These are phyloP conservation scores for Drosophila pandora DNA, from an alignment of 1,140 invertebrate genomes.

Conservation along the genomic window DNA sequence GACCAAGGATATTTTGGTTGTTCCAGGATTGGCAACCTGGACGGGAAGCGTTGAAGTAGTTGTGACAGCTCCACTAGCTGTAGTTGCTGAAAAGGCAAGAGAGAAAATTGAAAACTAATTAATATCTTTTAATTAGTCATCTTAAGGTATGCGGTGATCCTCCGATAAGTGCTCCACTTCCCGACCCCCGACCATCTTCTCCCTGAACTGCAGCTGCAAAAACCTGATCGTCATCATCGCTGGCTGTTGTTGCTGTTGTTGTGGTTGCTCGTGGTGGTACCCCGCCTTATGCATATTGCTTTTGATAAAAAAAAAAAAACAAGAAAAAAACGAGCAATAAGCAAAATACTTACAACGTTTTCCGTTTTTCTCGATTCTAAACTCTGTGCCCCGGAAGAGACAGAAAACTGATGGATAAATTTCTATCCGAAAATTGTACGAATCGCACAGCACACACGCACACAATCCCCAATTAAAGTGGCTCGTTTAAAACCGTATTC, in stretches of 20 bases:
- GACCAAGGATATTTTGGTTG: slow-evolving; percentile 50
- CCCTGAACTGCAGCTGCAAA: slow-evolving; percentile 60
- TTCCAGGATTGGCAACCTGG: slow-evolving; percentile 7
- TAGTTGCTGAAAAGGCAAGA: slow-evolving; percentile 1
- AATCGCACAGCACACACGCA: slow-evolving; percentile 15
- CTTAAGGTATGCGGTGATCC: slow-evolving; percentile 15
- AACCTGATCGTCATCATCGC: slow-evolving; percentile 73
- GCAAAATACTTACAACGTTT: background rate
- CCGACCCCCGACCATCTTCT: slow-evolving; percentile 11
- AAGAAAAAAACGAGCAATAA: slow-evolving; percentile 11
- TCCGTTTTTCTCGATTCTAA: background rate
- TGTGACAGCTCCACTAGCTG: slow-evolving; percentile 1
- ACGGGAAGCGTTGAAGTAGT: background rate
- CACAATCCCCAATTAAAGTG: slow-evolving; percentile 24
- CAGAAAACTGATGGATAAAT: background rate
- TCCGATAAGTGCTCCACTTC: slow-evolving; percentile 6
- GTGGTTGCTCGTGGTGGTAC: slow-evolving; percentile 28
- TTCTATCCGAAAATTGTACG: slow-evolving; percentile 12
- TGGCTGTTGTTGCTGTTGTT: slow-evolving; percentile 11
- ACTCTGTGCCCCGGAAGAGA: background rate
- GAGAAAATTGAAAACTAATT: slow-evolving; percentile 1
- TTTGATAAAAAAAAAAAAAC: slow-evolving; percentile 17
- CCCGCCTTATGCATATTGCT: slow-evolving; percentile 66
- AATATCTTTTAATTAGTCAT: slow-evolving; percentile 37
- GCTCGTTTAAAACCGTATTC: slow-evolving; percentile 32